These are phyloP conservation scores for Cistogaster globosa DNA, from an alignment of 2,888 invertebrate species.

Conservation along the genomic window DNA sequence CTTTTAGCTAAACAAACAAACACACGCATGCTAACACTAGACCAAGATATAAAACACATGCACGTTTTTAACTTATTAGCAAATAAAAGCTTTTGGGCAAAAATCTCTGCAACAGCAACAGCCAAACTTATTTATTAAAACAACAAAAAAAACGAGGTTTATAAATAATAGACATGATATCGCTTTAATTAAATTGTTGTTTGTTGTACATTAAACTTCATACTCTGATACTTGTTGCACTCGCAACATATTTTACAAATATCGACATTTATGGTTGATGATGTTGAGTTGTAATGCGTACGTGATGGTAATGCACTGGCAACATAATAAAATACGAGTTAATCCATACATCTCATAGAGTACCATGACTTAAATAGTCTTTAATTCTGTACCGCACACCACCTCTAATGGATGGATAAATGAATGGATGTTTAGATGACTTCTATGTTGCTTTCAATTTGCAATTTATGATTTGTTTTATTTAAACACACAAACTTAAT, in stretches of 20 bases:
- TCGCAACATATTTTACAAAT: slow-evolving; percentile 46
- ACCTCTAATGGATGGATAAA: slow-evolving; percentile 1
- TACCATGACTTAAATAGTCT: not conserved
- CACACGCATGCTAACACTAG: not conserved
- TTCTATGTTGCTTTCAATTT: slow-evolving; percentile 31
- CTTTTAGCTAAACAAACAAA: slow-evolving; percentile 22
- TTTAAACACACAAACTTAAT: slow-evolving; percentile 23
- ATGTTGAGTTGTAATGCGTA: slow-evolving; percentile 53
- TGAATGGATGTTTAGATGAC: slow-evolving; percentile 25
- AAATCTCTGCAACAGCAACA: slow-evolving; percentile 30
- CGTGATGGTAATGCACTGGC: slow-evolving; percentile 19
- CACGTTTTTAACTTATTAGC: slow-evolving; percentile 37
- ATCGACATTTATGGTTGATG: slow-evolving; percentile 63
- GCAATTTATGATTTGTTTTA: slow-evolving; percentile 52
- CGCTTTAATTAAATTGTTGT: slow-evolving; percentile 68
- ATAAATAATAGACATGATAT: slow-evolving; percentile 67
- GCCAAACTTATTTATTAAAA: slow-evolving; percentile 1
- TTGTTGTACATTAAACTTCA: slow-evolving; percentile 56
- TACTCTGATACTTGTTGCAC: slow-evolving; percentile 37
- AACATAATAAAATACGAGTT: not conserved
- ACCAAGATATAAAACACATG: not conserved
- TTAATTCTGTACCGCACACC: not conserved
- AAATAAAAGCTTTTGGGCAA: slow-evolving; percentile 56
- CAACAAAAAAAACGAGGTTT: slow-evolving; percentile 23
- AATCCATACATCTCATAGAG: slow-evolving; percentile 36